Evolutionary conservation across 1,140 invertebrate species (phyloP).

Genomic region (Solenopsis invicta): DNA sequence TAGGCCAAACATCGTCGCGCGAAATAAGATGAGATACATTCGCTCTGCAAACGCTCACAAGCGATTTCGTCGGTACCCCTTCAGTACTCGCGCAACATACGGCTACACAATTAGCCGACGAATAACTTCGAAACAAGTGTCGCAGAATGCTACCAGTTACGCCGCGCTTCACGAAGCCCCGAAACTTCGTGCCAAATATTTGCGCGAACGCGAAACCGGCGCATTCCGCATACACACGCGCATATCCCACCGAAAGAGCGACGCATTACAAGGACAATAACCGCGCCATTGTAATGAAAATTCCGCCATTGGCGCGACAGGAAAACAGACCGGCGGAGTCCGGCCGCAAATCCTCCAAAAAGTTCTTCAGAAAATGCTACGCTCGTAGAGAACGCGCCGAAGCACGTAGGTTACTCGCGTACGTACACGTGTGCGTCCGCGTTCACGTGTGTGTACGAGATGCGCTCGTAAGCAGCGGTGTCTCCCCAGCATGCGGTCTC

Average conservation of each 20-base stretch:
- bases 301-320: constrained; percentile 49
- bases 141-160: constrained; percentile 29
- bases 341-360: constrained; percentile 36
- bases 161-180: constrained; percentile 56
- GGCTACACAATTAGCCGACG: background rate
- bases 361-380: constrained; percentile 29
- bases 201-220: constrained; percentile 46
- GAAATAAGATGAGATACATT: constrained; percentile 32
- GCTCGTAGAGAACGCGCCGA: background rate
- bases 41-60: background rate
- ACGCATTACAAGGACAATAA: constrained; percentile 33
- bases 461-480: background rate
- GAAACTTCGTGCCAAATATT: constrained; percentile 59
- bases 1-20: constrained; percentile 6
- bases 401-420: constrained; percentile 35
- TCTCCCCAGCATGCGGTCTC: constrained; percentile 29
- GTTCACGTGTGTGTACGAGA: background rate
- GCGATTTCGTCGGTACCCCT: constrained; percentile 4
- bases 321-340: constrained; percentile 23
- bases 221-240: constrained; percentile 16
- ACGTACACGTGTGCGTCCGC: background rate
- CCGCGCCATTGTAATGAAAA: constrained; percentile 46
- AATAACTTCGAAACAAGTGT: constrained; percentile 35
- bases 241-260: constrained; percentile 16
- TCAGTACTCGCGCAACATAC: constrained; percentile 21